Conservation (phyloP, 2,888 invertebrate species). For the Microchrysa polita region DNA sequence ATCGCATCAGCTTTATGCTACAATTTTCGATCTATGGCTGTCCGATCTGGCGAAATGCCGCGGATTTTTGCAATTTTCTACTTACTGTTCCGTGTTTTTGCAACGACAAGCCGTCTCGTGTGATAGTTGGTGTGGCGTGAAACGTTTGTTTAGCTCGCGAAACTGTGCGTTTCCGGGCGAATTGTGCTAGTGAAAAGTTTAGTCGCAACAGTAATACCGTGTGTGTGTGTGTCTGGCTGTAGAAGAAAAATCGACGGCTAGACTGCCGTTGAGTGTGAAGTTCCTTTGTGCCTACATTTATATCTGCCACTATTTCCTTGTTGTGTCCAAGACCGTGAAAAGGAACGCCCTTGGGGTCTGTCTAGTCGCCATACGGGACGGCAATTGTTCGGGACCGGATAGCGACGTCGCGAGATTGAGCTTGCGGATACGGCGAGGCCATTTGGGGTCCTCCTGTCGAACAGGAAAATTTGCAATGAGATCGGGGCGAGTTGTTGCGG, state of each 20-base stretch:
- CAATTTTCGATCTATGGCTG: conserved; percentile 39
- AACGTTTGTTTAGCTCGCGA: not conserved
- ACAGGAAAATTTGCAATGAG: conserved; percentile 21
- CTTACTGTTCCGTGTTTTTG: conserved; percentile 24
- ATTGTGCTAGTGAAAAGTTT: conserved; percentile 5
- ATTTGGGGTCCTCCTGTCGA: conserved; percentile 9
- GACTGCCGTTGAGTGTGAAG: conserved; percentile 4
- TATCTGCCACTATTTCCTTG: not conserved
- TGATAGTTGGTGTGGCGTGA: not conserved
- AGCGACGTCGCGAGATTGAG: not conserved
- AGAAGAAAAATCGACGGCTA: not conserved
- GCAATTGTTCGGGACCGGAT: not conserved
- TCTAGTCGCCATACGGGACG: not conserved
- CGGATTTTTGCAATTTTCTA: conserved; percentile 21
- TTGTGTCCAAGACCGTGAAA: not conserved
- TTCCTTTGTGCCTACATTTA: conserved; percentile 31
- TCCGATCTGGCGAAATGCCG: conserved; percentile 29
- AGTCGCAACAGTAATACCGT: too few species aligned
- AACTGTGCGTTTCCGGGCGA: conserved; percentile 11
- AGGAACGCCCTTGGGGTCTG: not conserved
- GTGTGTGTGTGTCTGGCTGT: not conserved
- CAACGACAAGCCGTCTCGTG: not conserved
- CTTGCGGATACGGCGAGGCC: not conserved
- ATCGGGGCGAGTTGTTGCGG: conserved; percentile 10
- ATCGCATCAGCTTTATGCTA: not conserved